Evolutionary conservation across 2,797 vertebrate species (phyloP).

Genomic region (Sebastes itinus): DNA sequence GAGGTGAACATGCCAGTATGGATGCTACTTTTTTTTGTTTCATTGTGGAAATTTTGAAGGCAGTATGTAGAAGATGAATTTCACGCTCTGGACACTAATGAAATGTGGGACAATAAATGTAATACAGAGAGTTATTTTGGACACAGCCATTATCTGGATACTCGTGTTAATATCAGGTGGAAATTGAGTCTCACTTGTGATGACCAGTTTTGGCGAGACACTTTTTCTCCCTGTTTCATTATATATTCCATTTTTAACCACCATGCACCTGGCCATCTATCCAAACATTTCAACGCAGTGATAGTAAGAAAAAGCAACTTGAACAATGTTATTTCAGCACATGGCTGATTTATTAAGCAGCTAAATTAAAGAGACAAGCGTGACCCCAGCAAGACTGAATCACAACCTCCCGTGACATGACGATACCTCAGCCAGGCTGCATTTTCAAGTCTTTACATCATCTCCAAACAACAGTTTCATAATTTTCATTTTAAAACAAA

Average conservation of each 20-base stretch:
- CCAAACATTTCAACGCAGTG: neutral
- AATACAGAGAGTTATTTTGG: neutral
- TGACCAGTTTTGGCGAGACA: neutral
- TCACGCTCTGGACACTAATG: neutral
- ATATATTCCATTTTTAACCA: neutral
- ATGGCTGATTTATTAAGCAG: slow-evolving; percentile 47
- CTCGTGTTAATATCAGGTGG: neutral
- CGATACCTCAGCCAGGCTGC: neutral
- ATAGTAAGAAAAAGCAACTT: neutral
- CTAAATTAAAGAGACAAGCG: slow-evolving; percentile 44
- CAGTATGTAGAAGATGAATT: neutral
- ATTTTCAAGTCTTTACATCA: slow-evolving; percentile 53
- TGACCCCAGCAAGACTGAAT: slow-evolving; percentile 38
- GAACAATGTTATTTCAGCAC: slow-evolving; percentile 16
- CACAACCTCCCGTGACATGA: slow-evolving; percentile 2
- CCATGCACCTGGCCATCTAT: neutral
- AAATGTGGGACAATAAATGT: neutral
- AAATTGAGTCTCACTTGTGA: neutral
- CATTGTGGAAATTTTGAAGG: neutral
- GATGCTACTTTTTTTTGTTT: neutral
- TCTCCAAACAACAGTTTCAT: slow-evolving; percentile 44
- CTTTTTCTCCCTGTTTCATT: neutral
- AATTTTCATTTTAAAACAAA: slow-evolving; percentile 35
- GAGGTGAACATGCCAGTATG: neutral
- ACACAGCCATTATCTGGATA: neutral